phyloP scores from a whole-genome alignment of 2,797 vertebrate genomes.

The Rhinichthys osculus region DNA sequence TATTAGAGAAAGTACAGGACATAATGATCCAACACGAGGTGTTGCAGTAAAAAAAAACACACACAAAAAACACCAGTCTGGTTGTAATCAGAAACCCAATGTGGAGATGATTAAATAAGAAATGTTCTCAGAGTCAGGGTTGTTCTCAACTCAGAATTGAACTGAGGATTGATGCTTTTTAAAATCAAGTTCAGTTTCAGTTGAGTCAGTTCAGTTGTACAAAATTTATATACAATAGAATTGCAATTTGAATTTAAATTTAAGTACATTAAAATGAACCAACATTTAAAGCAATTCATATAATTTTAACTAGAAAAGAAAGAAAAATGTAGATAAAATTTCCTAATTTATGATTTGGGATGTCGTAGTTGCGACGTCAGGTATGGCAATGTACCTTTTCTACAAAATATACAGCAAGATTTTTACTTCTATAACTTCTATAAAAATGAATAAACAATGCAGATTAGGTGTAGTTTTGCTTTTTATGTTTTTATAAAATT shows the following conservation, averaged over 20 bases:
- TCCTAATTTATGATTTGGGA: neutral
- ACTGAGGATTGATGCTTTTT: neutral
- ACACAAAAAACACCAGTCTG: neutral
- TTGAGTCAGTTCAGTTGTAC: neutral
- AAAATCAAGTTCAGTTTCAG: neutral
- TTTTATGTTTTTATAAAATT: neutral
- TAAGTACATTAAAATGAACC: neutral
- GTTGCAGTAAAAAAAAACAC: conserved; percentile 1
- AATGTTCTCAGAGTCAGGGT: neutral
- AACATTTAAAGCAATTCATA: neutral
- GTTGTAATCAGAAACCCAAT: conserved; percentile 30
- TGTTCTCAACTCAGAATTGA: neutral
- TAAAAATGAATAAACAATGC: neutral
- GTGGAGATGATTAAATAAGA: conserved; percentile 24
- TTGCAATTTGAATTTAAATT: neutral
- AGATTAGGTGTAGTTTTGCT: neutral
- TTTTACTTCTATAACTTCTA: neutral
- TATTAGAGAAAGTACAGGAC: neutral
- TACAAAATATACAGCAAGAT: neutral
- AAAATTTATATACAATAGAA: neutral
- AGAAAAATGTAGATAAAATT: neutral
- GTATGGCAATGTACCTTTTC: neutral
- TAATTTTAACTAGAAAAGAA: neutral
- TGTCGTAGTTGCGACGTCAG: neutral
- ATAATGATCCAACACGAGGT: conserved; percentile 31